phyloP scores from a whole-genome alignment of 2,113 vertebrate genomes.

The Prionailurus bengalensis region DNA sequence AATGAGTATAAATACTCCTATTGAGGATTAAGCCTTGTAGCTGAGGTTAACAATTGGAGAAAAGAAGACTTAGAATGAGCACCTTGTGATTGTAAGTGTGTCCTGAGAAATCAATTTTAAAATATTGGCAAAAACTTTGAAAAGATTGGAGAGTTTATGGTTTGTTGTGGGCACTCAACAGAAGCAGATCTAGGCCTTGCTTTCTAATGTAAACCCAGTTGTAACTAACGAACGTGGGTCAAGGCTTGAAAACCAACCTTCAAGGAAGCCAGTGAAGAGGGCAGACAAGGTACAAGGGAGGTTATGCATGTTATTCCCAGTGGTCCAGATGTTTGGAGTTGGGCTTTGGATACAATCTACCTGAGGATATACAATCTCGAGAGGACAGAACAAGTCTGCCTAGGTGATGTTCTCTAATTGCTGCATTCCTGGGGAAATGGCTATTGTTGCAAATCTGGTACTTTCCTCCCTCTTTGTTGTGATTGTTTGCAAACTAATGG shows the following conservation, averaged over 20 bases:
- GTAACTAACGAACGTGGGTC: background rate
- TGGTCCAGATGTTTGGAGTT: background rate
- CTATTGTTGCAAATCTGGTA: accelerated
- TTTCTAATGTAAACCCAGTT: background rate
- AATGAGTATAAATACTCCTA: background rate
- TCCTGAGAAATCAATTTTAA: background rate
- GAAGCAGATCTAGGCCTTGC: background rate
- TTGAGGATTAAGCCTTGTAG: background rate
- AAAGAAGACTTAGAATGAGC: background rate
- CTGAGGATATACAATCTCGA: background rate
- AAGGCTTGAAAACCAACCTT: background rate
- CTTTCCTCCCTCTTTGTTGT: background rate
- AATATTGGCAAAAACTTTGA: background rate
- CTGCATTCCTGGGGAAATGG: background rate
- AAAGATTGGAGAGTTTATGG: background rate
- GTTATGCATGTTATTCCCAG: background rate
- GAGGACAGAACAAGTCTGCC: background rate
- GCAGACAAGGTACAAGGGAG: background rate
- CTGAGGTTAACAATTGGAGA: background rate
- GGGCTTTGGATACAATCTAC: accelerated
- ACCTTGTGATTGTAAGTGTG: background rate
- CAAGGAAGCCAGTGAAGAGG: background rate
- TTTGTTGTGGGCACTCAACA: background rate
- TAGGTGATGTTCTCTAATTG: accelerated
- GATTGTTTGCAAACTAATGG: background rate